Conservation (phyloP, 2,113 vertebrate genomes). For the Tenebrosternarchus preto region DNA sequence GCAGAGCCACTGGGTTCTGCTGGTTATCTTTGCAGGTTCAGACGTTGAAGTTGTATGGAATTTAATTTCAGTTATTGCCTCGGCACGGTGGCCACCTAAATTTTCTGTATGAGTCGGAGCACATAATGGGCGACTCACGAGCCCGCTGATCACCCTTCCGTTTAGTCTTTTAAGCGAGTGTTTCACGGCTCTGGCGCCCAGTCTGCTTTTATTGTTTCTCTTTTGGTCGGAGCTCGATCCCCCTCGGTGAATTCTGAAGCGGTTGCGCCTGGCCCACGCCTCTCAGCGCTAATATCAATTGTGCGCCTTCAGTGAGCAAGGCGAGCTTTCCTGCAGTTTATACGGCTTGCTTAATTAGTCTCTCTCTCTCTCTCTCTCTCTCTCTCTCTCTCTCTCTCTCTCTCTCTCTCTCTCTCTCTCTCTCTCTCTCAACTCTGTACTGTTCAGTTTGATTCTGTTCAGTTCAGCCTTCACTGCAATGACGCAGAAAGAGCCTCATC, state of each 20-base stretch:
- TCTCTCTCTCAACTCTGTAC: neutral
- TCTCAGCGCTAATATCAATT: conserved; percentile 49
- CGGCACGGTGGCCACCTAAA: conserved; percentile 27
- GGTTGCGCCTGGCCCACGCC: conserved; percentile 27
- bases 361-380: conserved; percentile 51
- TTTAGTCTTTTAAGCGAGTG: conserved; percentile 50
- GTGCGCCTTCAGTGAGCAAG: conserved; percentile 48
- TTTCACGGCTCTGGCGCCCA: conserved; percentile 32
- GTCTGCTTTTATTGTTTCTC: conserved; percentile 51
- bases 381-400: conserved; percentile 57
- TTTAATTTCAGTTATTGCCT: conserved; percentile 54
- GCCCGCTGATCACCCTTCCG: conserved; percentile 45
- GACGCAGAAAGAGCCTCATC: no score
- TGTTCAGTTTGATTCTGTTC: no score
- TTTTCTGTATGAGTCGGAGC: conserved; percentile 36
- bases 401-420: conserved; percentile 56
- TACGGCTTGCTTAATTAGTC: conserved; percentile 53
- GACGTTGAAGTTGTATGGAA: conserved; percentile 45
- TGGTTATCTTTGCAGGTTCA: conserved; percentile 32
- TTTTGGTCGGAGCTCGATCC: conserved; percentile 43
- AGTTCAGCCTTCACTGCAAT: no score
- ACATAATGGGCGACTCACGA: conserved; percentile 48
- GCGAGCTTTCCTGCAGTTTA: conserved; percentile 36
- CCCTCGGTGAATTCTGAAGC: conserved; percentile 36
- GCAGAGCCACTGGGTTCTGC: conserved; percentile 9